Percentiles rank a stretch among this genome's conserved stretches.
These are phyloP conservation scores for Ctena decussata DNA, from an alignment of 2,888 invertebrate genomes.

Conservation along the genomic window DNA sequence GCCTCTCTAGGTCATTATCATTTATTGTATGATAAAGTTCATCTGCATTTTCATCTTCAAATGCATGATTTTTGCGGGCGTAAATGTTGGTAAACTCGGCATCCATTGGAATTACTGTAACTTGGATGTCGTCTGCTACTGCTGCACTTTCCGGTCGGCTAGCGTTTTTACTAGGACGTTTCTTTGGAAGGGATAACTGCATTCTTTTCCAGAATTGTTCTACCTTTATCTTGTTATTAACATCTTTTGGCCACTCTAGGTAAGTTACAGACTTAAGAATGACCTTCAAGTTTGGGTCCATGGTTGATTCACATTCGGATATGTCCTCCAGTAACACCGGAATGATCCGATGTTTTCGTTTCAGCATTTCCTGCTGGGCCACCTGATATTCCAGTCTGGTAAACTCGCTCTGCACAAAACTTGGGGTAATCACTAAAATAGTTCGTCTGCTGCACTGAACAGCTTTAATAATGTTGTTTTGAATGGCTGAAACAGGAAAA, in stretches of 20 bases:
- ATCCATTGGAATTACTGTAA: no score
- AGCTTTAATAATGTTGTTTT: slow-evolving; percentile 76
- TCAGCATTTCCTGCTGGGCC: slow-evolving; percentile 79
- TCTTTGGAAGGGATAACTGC: slow-evolving; percentile 74
- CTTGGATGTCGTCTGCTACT: no score
- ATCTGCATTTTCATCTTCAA: no score
- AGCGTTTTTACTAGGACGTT: no score
- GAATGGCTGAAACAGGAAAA: slow-evolving; percentile 68
- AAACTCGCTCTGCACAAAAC: slow-evolving; percentile 75
- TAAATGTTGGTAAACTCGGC: no score
- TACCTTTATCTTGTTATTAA: slow-evolving; percentile 50
- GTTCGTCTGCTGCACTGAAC: slow-evolving; percentile 74
- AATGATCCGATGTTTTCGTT: slow-evolving; percentile 74
- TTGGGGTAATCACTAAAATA: slow-evolving; percentile 70
- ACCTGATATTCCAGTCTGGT: slow-evolving; percentile 77
- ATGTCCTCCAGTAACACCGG: slow-evolving; percentile 76
- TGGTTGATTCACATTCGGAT: slow-evolving; percentile 38
- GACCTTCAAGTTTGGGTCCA: slow-evolving; percentile 72
- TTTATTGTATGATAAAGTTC: no score
- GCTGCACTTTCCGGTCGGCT: no score
- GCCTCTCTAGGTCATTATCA: no score
- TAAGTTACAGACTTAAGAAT: slow-evolving; percentile 74
- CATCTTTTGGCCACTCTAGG: slow-evolving; percentile 69
- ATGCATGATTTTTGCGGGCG: no score
- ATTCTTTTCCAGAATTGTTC: slow-evolving; percentile 74